Evolutionary conservation across 53 echinoderm and acorn worm species (phyloP).

Genomic region (Echinometra lucunter): DNA sequence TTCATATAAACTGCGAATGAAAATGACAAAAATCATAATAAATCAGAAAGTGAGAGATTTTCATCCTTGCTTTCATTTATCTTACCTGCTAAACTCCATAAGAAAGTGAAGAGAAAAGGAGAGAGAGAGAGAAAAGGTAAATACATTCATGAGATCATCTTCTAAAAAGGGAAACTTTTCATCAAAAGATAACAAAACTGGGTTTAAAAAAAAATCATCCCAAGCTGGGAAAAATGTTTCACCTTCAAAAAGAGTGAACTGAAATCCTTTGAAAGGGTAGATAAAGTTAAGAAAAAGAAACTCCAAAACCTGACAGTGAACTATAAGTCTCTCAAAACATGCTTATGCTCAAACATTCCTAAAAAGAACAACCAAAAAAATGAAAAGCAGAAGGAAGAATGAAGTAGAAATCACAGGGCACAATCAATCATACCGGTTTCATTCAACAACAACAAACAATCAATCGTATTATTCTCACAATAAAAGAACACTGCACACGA

Average conservation of each 20-base stretch:
- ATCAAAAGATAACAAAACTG: not conserved
- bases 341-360: not conserved
- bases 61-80: conserved; percentile 37
- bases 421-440: not conserved
- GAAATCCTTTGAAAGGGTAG: not conserved
- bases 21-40: not conserved
- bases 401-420: not conserved
- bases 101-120: conserved; percentile 55
- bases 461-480: not conserved
- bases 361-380: not conserved
- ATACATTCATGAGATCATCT: conserved; percentile 49
- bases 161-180: not conserved
- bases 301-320: not conserved
- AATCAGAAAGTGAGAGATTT: conserved; percentile 24
- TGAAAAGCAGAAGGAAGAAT: not conserved
- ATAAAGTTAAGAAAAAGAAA: not conserved
- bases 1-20: conserved; percentile 33
- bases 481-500: not conserved
- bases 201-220: not conserved
- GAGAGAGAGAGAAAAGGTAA: conserved; percentile 27
- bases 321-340: not conserved
- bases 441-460: not conserved
- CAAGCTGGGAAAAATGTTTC: not conserved
- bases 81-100: conserved; percentile 72
- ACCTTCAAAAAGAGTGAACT: not conserved